Evolutionary conservation across 2,888 invertebrate species (phyloP).

Genomic region (Agrenia bidenticulata): DNA sequence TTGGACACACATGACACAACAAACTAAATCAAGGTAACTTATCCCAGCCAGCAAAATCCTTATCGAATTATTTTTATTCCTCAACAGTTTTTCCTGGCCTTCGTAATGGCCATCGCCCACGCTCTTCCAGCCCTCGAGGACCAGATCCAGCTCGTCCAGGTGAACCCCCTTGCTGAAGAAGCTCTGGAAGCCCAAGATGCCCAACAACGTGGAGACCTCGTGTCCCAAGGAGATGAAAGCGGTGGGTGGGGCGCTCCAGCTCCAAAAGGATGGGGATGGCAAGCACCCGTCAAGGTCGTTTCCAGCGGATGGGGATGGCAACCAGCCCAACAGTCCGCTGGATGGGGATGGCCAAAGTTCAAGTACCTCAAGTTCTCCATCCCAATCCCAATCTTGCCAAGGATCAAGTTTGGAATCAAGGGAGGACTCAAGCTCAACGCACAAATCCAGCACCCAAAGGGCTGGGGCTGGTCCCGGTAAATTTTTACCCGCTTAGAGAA

Average conservation of each 20-base stretch:
- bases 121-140: conserved; percentile 41
- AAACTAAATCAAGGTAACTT: no score
- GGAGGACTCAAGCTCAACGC: conserved; percentile 44
- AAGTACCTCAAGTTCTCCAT: conserved; percentile 49
- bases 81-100: conserved; percentile 35
- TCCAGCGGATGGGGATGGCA: conserved; percentile 33
- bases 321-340: conserved; percentile 20
- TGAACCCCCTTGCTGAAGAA: conserved; percentile 23
- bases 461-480: conserved; percentile 42
- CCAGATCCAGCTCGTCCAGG: conserved; percentile 33
- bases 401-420: conserved; percentile 47
- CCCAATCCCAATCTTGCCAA: conserved; percentile 51
- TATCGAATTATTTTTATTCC: conserved; percentile 1
- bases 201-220: conserved; percentile 13
- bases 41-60: no score
- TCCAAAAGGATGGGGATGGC: conserved; percentile 13
- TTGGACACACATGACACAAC: no score
- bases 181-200: no score
- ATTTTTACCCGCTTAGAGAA: background rate
- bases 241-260: background rate
- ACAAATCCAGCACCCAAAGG: conserved; percentile 40
- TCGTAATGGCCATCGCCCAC: conserved; percentile 26
- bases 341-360: conserved; percentile 48
- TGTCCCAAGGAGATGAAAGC: conserved; percentile 17
- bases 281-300: conserved; percentile 24